Percentiles rank a stretch among this genome's conserved stretches.
Conservation (phyloP, 2,113 vertebrate genomes). For the Syngnathus typhle region DNA sequence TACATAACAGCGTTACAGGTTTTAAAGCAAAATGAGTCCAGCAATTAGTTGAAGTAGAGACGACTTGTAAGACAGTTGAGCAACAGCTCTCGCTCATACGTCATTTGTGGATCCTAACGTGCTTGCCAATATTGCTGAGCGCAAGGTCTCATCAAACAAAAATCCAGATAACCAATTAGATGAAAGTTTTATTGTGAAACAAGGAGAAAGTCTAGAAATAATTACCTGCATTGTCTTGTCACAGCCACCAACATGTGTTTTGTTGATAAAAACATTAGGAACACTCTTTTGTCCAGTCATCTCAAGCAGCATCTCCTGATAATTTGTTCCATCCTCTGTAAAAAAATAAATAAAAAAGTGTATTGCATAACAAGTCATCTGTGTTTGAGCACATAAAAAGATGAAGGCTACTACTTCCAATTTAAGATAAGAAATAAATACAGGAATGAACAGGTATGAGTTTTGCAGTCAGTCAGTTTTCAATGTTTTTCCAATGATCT, state of each 20-base stretch:
- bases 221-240: conserved; percentile 84
- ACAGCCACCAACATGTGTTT: conserved; percentile 86
- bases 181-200: not conserved
- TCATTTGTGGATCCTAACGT: not conserved
- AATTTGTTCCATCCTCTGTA: conserved; percentile 79
- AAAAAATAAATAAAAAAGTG: no score
- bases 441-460: no score
- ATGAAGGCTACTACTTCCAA: no score
- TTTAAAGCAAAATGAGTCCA: not conserved
- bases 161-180: not conserved
- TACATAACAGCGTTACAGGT: not conserved
- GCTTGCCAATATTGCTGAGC: not conserved
- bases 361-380: not conserved
- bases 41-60: not conserved
- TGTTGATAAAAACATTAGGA: conserved; percentile 92
- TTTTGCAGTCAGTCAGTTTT: no score
- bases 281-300: conserved; percentile 89
- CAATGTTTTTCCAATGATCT: not conserved
- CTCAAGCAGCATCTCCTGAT: conserved; percentile 82
- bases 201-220: not conserved
- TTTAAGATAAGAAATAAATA: no score
- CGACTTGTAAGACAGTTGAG: not conserved
- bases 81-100: not conserved
- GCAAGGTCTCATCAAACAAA: not conserved
- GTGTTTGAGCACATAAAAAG: not conserved